These are phyloP conservation scores for Rhynchopsitta pachyrhyncha DNA, from an alignment of 2,113 vertebrate genomes.

Conservation along the genomic window DNA sequence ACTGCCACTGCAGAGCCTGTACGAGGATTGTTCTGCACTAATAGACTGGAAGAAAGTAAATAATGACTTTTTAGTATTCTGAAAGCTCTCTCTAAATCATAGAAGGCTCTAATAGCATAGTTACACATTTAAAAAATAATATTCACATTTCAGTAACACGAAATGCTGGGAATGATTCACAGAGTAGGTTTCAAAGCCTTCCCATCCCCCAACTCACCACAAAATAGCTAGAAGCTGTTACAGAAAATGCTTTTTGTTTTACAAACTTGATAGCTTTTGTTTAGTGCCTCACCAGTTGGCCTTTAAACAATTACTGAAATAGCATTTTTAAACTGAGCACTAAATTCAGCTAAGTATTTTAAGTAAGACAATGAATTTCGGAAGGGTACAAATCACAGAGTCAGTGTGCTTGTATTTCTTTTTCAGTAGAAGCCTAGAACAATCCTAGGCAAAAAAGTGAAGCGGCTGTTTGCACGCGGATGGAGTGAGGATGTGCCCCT, in stretches of 20 bases:
- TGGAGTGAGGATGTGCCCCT: not conserved
- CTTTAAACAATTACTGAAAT: constrained; percentile 50
- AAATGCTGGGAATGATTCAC: constrained; percentile 38
- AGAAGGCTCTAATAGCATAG: constrained; percentile 30
- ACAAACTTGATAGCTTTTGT: constrained; percentile 40
- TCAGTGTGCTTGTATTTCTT: not conserved
- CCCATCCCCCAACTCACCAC: not conserved
- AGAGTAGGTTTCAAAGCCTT: not conserved
- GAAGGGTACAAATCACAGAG: not conserved
- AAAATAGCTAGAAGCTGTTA: constrained; percentile 8
- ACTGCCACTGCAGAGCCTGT: not conserved
- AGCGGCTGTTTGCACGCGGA: not conserved
- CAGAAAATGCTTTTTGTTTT: constrained; percentile 23
- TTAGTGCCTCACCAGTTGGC: constrained; percentile 18
- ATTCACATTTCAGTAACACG: not conserved
- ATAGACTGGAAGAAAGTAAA: constrained; percentile 55
- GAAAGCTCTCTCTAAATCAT: constrained; percentile 45
- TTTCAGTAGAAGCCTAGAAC: not conserved
- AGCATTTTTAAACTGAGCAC: constrained; percentile 38
- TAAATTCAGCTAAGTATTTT: constrained; percentile 45
- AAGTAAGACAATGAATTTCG: constrained; percentile 21
- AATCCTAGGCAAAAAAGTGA: not conserved
- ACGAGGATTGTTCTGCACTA: constrained; percentile 26
- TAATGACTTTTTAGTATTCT: constrained; percentile 57
- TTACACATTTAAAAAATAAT: constrained; percentile 44